Evolutionary conservation across 2,113 vertebrate genomes (phyloP).

Genomic region (Entelurus aequoreus): DNA sequence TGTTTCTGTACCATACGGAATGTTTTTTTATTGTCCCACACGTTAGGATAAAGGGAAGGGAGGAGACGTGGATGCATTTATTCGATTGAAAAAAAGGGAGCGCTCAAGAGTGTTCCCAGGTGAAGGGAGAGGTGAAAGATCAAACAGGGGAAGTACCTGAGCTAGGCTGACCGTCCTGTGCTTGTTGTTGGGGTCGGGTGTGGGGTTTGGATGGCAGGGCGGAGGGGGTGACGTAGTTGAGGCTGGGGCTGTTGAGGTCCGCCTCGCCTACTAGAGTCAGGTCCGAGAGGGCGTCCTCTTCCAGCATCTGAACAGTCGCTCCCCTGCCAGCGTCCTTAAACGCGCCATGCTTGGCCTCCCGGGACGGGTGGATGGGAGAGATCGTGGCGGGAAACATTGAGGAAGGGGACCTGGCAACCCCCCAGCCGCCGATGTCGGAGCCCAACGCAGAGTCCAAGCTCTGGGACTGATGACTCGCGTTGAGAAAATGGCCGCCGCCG

Average conservation of each 20-base stretch:
- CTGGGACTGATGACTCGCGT: slow-evolving; percentile 63
- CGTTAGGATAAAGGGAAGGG: slow-evolving; percentile 9
- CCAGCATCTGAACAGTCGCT: slow-evolving; percentile 76
- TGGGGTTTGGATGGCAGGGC: slow-evolving; percentile 63
- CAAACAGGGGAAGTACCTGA: slow-evolving; percentile 88
- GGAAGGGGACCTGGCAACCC: slow-evolving; percentile 56
- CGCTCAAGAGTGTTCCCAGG: slow-evolving; percentile 8
- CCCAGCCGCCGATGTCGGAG: slow-evolving; percentile 51
- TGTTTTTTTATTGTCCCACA: slow-evolving; percentile 1
- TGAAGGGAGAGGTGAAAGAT: slow-evolving; percentile 32
- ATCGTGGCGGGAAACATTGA: slow-evolving; percentile 62
- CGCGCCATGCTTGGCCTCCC: slow-evolving; percentile 25
- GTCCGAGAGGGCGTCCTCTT: slow-evolving; percentile 85
- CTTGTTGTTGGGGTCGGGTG: slow-evolving; percentile 69
- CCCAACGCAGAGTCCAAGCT: slow-evolving; percentile 71
- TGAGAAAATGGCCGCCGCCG: slow-evolving; percentile 45
- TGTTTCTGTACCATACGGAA: background rate
- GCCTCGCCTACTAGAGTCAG: slow-evolving; percentile 89
- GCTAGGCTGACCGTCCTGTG: slow-evolving; percentile 74
- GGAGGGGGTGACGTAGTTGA: slow-evolving; percentile 80
- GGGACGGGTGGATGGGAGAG: slow-evolving; percentile 68
- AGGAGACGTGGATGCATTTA: slow-evolving; percentile 58
- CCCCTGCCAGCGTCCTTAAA: slow-evolving; percentile 52
- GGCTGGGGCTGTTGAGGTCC: slow-evolving; percentile 87
- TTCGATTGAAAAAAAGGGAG: slow-evolving; percentile 9